These are phyloP conservation scores for Lacanobia wlatinum DNA, from an alignment of 2,888 invertebrate genomes.

Conservation along the genomic window DNA sequence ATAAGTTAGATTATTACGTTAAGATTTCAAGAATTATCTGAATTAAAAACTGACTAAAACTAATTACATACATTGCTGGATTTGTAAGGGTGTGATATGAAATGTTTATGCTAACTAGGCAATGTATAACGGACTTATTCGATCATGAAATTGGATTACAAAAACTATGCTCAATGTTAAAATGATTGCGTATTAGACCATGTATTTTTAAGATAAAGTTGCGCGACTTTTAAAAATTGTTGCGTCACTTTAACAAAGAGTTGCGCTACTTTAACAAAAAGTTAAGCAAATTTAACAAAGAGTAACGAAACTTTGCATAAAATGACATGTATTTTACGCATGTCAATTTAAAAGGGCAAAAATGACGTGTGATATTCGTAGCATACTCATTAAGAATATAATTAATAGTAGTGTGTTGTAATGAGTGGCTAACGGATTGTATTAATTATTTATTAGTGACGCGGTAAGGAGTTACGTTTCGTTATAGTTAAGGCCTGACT, in stretches of 20 bases:
- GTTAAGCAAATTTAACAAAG: neutral
- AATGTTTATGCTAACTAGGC: neutral
- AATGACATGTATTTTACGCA: conserved; percentile 15
- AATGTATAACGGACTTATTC: conserved; percentile 2
- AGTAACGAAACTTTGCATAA: neutral
- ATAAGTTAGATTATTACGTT: conserved; percentile 36
- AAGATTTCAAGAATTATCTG: conserved; percentile 22
- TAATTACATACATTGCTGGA: conserved; percentile 5
- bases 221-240: neutral
- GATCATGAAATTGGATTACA: conserved; percentile 23
- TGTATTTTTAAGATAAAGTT: neutral
- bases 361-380: conserved; percentile 45
- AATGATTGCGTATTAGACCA: conserved; percentile 24
- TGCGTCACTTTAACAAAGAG: neutral
- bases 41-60: conserved; percentile 15
- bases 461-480: conserved; percentile 63
- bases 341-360: conserved; percentile 3
- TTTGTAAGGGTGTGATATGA: neutral
- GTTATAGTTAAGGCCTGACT: conserved; percentile 59
- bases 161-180: conserved; percentile 19
- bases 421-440: conserved; percentile 57
- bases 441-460: conserved; percentile 63
- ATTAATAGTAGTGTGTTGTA: conserved; percentile 50
- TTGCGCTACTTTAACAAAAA: neutral
- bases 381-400: conserved; percentile 63